Conservation (phyloP, 2,113 vertebrate species). For the Triplophysa tibetana region DNA sequence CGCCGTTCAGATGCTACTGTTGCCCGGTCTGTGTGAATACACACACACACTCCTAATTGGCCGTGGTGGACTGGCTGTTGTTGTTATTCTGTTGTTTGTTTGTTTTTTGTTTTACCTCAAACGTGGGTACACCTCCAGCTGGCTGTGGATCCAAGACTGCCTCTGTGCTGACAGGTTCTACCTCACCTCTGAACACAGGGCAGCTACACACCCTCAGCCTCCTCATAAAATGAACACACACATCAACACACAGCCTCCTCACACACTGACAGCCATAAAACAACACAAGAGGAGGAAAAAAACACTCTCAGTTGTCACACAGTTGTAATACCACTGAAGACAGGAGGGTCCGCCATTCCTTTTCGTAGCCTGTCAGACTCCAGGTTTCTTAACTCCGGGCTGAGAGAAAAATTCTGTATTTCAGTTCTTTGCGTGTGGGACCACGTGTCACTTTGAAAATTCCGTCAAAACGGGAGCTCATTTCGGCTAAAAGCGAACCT, state of each 20-base stretch:
- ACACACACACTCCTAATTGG: conserved; percentile 36
- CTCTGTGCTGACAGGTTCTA: conserved; percentile 78
- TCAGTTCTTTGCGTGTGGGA: conserved; percentile 66
- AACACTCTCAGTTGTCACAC: conserved; percentile 60
- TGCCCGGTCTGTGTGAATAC: conserved; percentile 43
- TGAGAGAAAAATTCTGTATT: conserved; percentile 55
- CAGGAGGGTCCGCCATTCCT: conserved; percentile 73
- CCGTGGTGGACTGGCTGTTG: conserved; percentile 52
- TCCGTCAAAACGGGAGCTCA: conserved; percentile 54
- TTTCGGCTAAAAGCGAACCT: conserved; percentile 48
- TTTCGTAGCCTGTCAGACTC: conserved; percentile 31
- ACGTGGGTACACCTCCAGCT: conserved; percentile 71
- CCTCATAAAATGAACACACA: conserved; percentile 41
- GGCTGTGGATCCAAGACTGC: conserved; percentile 71
- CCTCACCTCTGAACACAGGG: conserved; percentile 81
- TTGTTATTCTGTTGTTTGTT: conserved; percentile 60
- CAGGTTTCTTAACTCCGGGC: conserved; percentile 34
- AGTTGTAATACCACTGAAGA: conserved; percentile 74
- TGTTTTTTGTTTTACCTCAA: conserved; percentile 72
- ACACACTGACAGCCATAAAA: conserved; percentile 53
- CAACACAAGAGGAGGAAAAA: conserved; percentile 30
- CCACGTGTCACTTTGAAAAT: conserved; percentile 69
- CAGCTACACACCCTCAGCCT: conserved; percentile 70
- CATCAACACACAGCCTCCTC: conserved; percentile 50
- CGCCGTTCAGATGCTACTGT: conserved; percentile 53